phyloP scores from a whole-genome alignment of 2,113 vertebrate genomes.

The Oreochromis tanganicae region DNA sequence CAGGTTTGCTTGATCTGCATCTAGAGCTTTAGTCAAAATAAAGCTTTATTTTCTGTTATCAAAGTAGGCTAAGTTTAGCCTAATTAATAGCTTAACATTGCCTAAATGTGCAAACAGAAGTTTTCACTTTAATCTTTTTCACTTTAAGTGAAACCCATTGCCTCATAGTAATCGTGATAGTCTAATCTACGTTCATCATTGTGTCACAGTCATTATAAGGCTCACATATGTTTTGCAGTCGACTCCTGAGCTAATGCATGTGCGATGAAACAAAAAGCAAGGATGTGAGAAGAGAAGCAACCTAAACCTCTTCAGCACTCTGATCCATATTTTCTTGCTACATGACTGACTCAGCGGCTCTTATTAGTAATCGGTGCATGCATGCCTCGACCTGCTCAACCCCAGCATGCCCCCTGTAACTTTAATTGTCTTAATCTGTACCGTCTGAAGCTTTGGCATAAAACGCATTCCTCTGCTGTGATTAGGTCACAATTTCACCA shows the following conservation, averaged over 20 bases:
- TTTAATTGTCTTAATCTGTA: not conserved
- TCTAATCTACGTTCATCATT: not conserved
- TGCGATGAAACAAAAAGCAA: not conserved
- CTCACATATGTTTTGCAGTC: not conserved
- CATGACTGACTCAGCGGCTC: not conserved
- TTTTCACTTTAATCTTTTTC: not conserved
- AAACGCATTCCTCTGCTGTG: constrained; percentile 1
- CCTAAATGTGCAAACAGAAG: not conserved
- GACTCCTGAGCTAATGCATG: not conserved
- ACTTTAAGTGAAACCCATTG: not conserved
- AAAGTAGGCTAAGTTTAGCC: not conserved
- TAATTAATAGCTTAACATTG: not conserved
- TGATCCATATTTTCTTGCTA: not conserved
- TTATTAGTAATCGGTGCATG: not conserved
- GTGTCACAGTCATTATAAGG: not conserved
- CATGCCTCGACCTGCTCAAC: not conserved
- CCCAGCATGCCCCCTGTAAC: not conserved
- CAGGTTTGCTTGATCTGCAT: not conserved
- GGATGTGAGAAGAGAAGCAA: not conserved
- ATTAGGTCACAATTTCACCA: constrained; percentile 7
- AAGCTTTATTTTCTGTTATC: not conserved
- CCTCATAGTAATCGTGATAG: not conserved
- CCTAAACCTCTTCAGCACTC: not conserved
- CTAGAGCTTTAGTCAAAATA: not conserved
- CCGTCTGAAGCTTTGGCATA: not conserved